Conservation (phyloP, 2,888 invertebrate genomes). For the Tribolium freemani region DNA sequence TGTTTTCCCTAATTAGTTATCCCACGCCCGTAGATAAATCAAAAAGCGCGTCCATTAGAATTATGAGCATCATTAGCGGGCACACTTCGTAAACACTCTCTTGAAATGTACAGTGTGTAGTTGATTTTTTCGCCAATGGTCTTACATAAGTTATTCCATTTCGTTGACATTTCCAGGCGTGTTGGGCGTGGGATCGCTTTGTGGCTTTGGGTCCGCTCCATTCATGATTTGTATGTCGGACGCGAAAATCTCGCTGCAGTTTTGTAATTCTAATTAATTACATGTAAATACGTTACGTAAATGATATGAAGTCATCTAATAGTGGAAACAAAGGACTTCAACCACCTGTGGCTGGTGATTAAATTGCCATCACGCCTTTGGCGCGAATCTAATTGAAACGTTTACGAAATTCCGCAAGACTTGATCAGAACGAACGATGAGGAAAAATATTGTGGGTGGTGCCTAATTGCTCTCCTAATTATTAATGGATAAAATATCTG, state of each 20-base stretch:
- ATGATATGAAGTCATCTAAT: conserved; percentile 38
- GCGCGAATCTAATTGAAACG: conserved; percentile 15
- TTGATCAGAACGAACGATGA: conserved; percentile 3
- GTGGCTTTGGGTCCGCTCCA: conserved; percentile 10
- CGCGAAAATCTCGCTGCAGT: conserved; percentile 10
- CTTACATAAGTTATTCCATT: conserved; percentile 5
- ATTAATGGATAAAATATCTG: conserved; percentile 18
- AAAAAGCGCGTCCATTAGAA: conserved; percentile 10
- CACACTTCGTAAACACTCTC: conserved; percentile 14
- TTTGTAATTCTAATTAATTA: conserved; percentile 34
- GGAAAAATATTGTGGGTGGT: conserved; percentile 30
- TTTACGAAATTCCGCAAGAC: conserved; percentile 21
- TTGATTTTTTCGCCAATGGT: background rate
- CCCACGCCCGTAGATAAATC: conserved; percentile 4
- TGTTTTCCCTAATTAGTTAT: conserved; percentile 1
- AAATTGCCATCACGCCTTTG: conserved; percentile 29
- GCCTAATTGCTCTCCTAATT: conserved; percentile 13
- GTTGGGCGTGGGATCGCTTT: conserved; percentile 17
- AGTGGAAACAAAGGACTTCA: conserved; percentile 24
- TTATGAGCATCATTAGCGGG: conserved; percentile 11
- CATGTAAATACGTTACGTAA: conserved; percentile 37
- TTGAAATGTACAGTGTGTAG: background rate
- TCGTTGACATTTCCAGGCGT: background rate
- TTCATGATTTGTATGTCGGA: conserved; percentile 21
- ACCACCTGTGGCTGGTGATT: conserved; percentile 37